A percentile compares a stretch with the other conserved stretches of the same genome.
phyloP scores from a whole-genome alignment of 2,113 vertebrate genomes.

The Nansenia antarctica region DNA sequence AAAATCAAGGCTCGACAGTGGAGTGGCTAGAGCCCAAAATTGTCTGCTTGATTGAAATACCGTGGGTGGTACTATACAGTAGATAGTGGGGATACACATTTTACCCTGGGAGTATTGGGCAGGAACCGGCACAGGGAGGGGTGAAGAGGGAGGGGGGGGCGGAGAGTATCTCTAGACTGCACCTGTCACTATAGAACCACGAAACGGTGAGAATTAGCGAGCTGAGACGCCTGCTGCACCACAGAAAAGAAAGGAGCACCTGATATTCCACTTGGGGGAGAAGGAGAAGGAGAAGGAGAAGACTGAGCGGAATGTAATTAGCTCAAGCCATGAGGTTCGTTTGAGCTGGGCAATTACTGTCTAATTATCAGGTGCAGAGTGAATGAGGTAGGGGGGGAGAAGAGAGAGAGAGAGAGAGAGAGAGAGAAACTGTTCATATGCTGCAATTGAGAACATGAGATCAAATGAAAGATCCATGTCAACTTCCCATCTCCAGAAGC shows the following conservation, averaged over 20 bases:
- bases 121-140: too few relatives aligned
- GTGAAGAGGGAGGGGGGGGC: too few relatives aligned
- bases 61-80: too few relatives aligned
- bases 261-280: conserved; percentile 32
- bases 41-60: too few relatives aligned
- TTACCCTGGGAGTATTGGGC: too few relatives aligned
- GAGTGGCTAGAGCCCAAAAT: too few relatives aligned
- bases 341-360: conserved; percentile 61
- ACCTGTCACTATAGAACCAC: conserved; percentile 33
- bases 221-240: too few relatives aligned
- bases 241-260: conserved; percentile 37
- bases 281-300: conserved; percentile 17
- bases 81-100: too few relatives aligned
- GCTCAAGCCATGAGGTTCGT: conserved; percentile 47
- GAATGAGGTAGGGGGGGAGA: conserved; percentile 20
- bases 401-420: conserved; percentile 3
- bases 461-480: too few relatives aligned
- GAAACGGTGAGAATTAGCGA: conserved; percentile 8
- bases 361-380: conserved; percentile 64
- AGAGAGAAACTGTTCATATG: not conserved
- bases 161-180: conserved; percentile 1
- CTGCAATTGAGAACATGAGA: too few relatives aligned
- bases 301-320: conserved; percentile 66
- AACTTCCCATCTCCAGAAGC: too few relatives aligned
- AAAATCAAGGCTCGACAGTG: too few relatives aligned